Percentiles rank a stretch among this genome's conserved stretches.
Evolutionary conservation across 92 coral and sea anemone genomes (phyloP).

Genomic region (Plumapathes pennacea): DNA sequence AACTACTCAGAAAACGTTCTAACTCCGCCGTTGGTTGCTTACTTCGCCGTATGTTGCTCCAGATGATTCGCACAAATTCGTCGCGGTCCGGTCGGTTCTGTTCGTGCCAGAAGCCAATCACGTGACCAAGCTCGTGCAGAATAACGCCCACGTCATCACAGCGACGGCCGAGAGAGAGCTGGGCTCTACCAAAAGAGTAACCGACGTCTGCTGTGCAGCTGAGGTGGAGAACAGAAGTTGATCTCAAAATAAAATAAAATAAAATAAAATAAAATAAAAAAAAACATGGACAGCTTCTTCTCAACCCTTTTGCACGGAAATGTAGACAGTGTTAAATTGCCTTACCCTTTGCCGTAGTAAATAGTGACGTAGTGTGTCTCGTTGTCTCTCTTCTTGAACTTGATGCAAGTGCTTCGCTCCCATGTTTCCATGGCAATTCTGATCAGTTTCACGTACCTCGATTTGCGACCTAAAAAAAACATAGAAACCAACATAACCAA

Average conservation of each 20-base stretch:
- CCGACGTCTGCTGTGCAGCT: background rate
- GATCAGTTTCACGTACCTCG: slow-evolving; percentile 17
- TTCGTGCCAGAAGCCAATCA: slow-evolving; percentile 1
- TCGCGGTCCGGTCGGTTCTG: slow-evolving; percentile 1
- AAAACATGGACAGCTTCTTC: too few species aligned
- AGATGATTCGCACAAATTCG: background rate
- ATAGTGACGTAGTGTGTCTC: slow-evolving; percentile 26
- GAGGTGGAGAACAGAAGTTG: background rate
- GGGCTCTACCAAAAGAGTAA: background rate
- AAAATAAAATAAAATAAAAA: too few species aligned
- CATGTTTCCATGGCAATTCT: slow-evolving; percentile 58
- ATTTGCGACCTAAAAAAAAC: too few species aligned
- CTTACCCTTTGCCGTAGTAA: slow-evolving; percentile 57
- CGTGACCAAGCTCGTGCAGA: background rate
- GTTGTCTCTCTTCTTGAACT: slow-evolving; percentile 23
- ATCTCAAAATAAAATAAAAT: background rate
- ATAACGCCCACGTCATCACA: background rate
- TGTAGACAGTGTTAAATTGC: background rate
- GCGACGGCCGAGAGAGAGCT: background rate
- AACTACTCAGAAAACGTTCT: too few species aligned
- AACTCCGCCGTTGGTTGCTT: too few species aligned
- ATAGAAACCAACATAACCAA: too few species aligned
- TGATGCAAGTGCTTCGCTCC: slow-evolving; percentile 62
- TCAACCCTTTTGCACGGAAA: too few species aligned
- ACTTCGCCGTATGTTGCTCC: background rate